phyloP scores from a whole-genome alignment of 2,797 vertebrate species.

The Cynodonichthys magdalenae region DNA sequence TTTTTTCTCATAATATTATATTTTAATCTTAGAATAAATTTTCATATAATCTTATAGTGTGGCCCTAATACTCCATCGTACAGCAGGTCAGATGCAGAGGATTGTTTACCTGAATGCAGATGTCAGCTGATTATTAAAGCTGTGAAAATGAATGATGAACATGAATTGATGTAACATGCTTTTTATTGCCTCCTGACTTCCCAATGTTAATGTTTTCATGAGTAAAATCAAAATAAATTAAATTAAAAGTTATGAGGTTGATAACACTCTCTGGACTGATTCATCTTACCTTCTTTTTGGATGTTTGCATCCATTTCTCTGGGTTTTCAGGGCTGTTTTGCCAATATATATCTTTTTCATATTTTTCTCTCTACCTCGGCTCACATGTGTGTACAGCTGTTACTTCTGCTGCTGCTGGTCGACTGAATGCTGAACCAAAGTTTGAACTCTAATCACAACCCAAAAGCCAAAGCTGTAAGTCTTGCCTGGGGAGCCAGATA shows the following conservation, averaged over 20 bases:
- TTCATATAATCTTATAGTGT: too few species aligned
- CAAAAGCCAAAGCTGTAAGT: conserved; percentile 74
- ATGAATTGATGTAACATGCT: conserved; percentile 36
- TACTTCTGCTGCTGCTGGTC: conserved; percentile 51
- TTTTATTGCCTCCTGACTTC: conserved; percentile 42
- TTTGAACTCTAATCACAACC: conserved; percentile 73
- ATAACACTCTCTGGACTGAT: conserved; percentile 39
- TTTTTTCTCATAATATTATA: too few species aligned
- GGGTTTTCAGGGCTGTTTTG: conserved; percentile 82
- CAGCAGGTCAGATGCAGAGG: too few species aligned
- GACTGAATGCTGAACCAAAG: conserved; percentile 59
- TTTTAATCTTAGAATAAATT: too few species aligned
- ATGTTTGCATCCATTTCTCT: conserved; percentile 83
- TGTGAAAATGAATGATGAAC: conserved; percentile 40
- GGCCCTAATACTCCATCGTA: too few species aligned
- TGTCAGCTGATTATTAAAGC: conserved; percentile 18
- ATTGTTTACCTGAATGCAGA: conserved; percentile 17
- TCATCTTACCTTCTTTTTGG: conserved; percentile 82
- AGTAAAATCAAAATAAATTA: conserved; percentile 43
- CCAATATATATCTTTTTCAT: conserved; percentile 87
- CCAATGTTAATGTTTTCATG: conserved; percentile 39
- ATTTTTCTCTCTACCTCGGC: conserved; percentile 70
- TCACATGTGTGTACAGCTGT: conserved; percentile 63
- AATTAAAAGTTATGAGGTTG: conserved; percentile 37
- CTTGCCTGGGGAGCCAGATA: conserved; percentile 80